Evolutionary conservation across 2,113 vertebrate genomes (phyloP).

Genomic region (Galemys pyrenaicus): DNA sequence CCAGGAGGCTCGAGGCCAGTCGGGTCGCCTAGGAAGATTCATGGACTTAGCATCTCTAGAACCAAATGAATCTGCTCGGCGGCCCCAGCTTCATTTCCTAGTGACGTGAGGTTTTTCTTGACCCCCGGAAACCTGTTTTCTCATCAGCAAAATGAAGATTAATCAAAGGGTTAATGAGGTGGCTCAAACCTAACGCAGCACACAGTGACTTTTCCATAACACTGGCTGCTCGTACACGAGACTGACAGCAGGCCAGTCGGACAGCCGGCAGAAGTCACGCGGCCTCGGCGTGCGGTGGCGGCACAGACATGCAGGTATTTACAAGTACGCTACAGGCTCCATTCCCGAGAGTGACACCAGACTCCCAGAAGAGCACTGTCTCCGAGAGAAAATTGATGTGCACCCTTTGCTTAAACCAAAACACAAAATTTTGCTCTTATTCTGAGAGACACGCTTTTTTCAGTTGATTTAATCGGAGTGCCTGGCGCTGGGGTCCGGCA

Average conservation of each 20-base stretch:
- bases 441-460: background rate
- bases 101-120: background rate
- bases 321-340: background rate
- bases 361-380: background rate
- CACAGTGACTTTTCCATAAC: background rate
- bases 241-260: background rate
- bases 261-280: too few relatives aligned
- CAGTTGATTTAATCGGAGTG: background rate
- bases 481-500: background rate
- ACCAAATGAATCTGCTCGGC: conserved; percentile 6
- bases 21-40: background rate
- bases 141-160: conserved; percentile 16
- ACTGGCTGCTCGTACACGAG: conserved; percentile 3
- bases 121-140: background rate
- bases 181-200: background rate
- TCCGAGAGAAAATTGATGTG: background rate
- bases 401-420: background rate
- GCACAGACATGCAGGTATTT: background rate
- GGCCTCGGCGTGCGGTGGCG: too few relatives aligned
- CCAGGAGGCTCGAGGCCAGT: background rate
- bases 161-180: background rate
- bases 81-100: conserved; percentile 26
- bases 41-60: background rate
- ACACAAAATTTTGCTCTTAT: background rate
- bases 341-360: background rate